Evolutionary conservation across 2,797 vertebrate genomes (phyloP), one percentile per base, ranked within the genome.

Genomic region (Eulemur coronatus): DNA sequence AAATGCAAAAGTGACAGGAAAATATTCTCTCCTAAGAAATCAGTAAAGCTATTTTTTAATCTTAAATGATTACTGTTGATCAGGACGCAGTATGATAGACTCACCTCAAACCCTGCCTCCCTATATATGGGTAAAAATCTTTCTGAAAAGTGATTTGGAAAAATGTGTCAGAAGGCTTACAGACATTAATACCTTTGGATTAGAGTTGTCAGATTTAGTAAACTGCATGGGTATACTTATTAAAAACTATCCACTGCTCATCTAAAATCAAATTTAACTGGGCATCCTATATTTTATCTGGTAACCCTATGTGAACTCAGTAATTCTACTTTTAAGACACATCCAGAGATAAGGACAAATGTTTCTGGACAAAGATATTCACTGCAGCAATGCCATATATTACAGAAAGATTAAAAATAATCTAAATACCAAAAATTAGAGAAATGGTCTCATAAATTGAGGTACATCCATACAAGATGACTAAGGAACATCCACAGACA

Each of bases 131-230:
- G 22, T n/a, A 89, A 90, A 93, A 93, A 92, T 61, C 70, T 84
- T 70, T 57, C 79, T 79, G 89, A 92, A 96, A 92, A 91, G 28
- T 30, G n/a, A 90, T 89, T 84, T 92, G 61, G 87, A 57, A 97
- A 90, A 96, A 92, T 88, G 55, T 85, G 17, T 88, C 81, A 93
- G 79, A 72, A 79, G 35, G 13, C 73, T 85, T 95, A 91, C 80
- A 85, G 61, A 86, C 87, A 86, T 28, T 50, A 92, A 95, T 61
- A 70, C 41, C 63, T 61, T 80, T 86, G 85, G 46, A 59, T 67
- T 85, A 81, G 22, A 73, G 35, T 7, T 76, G 43, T 46, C 87
- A 76, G 65, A 65, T 55, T 92, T 81, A 79, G 52, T 50, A 87
- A 91, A 65, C 52, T 76, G 35, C 33, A 86, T 11, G 55, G 52